Evolutionary conservation across 1,140 invertebrate species (phyloP).

Genomic region (Drosophila mojavensis): DNA sequence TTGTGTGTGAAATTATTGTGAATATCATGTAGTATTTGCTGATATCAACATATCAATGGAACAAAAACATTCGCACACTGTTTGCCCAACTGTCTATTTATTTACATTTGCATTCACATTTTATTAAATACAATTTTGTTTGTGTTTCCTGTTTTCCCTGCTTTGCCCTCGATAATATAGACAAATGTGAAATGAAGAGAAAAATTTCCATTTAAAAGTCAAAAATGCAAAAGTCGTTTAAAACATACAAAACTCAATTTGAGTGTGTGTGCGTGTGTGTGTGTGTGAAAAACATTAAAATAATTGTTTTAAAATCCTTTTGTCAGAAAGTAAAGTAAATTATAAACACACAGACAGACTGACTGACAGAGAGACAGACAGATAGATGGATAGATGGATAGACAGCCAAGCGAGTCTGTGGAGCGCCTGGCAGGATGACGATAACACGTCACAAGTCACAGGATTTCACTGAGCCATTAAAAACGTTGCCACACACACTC

Average conservation of each 20-base stretch:
- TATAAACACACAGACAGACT: slow-evolving; percentile 71
- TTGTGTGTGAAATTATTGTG: slow-evolving; percentile 16
- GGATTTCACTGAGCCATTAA: slow-evolving; percentile 72
- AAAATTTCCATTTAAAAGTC: slow-evolving; percentile 82
- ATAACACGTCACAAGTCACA: slow-evolving; percentile 77
- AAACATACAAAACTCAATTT: slow-evolving; percentile 72
- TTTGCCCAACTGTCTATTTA: slow-evolving; percentile 45
- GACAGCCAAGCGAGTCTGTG: slow-evolving; percentile 33
- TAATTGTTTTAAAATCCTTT: slow-evolving; percentile 83
- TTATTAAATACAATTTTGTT: slow-evolving; percentile 75
- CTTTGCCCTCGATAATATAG: slow-evolving; percentile 55
- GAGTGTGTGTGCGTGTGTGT: slow-evolving; percentile 21
- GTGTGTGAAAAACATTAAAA: slow-evolving; percentile 78
- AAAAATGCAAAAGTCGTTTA: slow-evolving; percentile 81
- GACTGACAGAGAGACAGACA: slow-evolving; percentile 31
- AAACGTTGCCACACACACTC: slow-evolving; percentile 41
- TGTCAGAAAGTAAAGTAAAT: slow-evolving; percentile 82
- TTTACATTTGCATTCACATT: slow-evolving; percentile 68
- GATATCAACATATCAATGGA: slow-evolving; percentile 9
- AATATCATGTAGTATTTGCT: slow-evolving; percentile 38
- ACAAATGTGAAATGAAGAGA: slow-evolving; percentile 79
- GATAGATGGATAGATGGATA: neutral
- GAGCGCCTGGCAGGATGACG: slow-evolving; percentile 62
- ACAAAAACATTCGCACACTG: slow-evolving; percentile 41
- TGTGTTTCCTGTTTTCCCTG: slow-evolving; percentile 19